These are phyloP conservation scores for Aphidius gifuensis DNA, from an alignment of 1,140 invertebrate genomes.

Conservation along the genomic window DNA sequence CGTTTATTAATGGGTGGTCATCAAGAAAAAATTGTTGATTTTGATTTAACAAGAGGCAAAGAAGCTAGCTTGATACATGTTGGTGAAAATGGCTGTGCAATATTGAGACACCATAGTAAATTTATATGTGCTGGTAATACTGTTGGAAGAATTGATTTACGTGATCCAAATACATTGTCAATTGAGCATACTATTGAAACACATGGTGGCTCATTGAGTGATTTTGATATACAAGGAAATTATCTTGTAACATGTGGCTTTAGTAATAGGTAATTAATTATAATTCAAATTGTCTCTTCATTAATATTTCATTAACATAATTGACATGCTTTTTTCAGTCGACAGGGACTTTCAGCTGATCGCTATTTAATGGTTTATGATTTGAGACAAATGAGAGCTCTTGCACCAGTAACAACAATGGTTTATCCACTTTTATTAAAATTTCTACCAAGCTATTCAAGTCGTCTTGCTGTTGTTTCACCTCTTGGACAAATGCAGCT, in stretches of 20 bases:
- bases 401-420: constrained; percentile 77
- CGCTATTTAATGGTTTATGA: constrained; percentile 92
- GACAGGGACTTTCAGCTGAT: constrained; percentile 69
- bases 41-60: constrained; percentile 74
- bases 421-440: constrained; percentile 82
- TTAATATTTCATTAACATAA: constrained; percentile 25
- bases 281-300: background rate
- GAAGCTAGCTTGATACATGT: constrained; percentile 72
- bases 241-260: constrained; percentile 93
- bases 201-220: constrained; percentile 85
- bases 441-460: constrained; percentile 86
- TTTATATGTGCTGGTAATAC: constrained; percentile 86
- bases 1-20: constrained; percentile 86
- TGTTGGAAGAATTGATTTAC: constrained; percentile 75
- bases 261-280: constrained; percentile 63
- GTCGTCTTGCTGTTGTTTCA: constrained; percentile 83
- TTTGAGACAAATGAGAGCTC: constrained; percentile 78
- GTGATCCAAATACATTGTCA: constrained; percentile 75
- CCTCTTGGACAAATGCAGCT: constrained; percentile 86
- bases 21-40: constrained; percentile 84
- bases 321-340: constrained; percentile 30
- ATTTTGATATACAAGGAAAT: constrained; percentile 95
- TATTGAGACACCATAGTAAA: constrained; percentile 77
- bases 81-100: constrained; percentile 80
- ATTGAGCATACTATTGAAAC: constrained; percentile 84